These are phyloP conservation scores for Cossypha heuglini DNA, from an alignment of 2,797 vertebrate genomes.

Conservation along the genomic window DNA sequence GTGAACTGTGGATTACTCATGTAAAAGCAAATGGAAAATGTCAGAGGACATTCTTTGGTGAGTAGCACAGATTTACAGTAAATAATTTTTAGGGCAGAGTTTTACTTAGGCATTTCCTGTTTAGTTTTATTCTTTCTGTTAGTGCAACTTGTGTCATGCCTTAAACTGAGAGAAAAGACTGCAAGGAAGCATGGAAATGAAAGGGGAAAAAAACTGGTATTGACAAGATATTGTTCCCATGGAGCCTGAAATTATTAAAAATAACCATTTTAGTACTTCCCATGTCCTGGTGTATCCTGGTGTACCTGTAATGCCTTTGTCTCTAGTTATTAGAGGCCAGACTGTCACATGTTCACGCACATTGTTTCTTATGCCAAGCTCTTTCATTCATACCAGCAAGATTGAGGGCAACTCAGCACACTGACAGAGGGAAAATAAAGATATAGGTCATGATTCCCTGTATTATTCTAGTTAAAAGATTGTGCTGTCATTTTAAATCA, in stretches of 20 bases:
- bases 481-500: neutral
- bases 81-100: neutral
- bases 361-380: neutral
- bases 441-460: neutral
- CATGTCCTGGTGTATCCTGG: neutral
- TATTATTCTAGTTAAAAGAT: neutral
- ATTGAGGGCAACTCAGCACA: neutral
- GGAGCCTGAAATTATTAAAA: neutral
- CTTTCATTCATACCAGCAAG: neutral
- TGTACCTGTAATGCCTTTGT: neutral
- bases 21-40: neutral
- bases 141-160: neutral
- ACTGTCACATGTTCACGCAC: neutral
- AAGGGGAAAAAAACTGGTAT: neutral
- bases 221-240: neutral
- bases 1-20: neutral
- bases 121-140: neutral
- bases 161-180: neutral
- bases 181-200: neutral
- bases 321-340: neutral
- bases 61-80: neutral
- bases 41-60: neutral
- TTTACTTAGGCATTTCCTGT: constrained; percentile 34
- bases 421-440: neutral
- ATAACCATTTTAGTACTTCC: neutral